A percentile compares a stretch with the other conserved stretches of the same genome.
These are phyloP conservation scores for Mandrillus leucophaeus DNA, from an alignment of 2,113 vertebrate species.

Conservation along the genomic window DNA sequence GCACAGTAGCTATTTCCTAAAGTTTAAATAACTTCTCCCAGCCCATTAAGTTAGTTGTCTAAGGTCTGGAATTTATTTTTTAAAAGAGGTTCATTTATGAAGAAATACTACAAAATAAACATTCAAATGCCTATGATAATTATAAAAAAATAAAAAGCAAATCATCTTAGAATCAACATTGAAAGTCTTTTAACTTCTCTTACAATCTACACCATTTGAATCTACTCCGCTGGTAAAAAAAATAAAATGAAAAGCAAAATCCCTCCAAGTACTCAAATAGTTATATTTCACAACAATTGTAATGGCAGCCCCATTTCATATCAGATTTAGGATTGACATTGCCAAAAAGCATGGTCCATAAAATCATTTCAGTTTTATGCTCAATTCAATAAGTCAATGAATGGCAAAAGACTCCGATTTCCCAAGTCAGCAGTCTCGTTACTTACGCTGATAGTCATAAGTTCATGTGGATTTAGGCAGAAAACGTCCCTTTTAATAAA, in stretches of 20 bases:
- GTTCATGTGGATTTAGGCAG: not conserved
- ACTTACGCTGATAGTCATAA: not conserved
- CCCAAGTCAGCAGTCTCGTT: conserved; percentile 14
- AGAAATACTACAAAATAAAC: not conserved
- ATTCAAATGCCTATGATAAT: not conserved
- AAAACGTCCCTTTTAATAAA: conserved; percentile 42
- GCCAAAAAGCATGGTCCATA: not conserved
- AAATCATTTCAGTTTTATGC: conserved; percentile 18
- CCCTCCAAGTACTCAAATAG: not conserved
- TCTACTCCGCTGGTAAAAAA: not conserved
- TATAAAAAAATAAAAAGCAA: not conserved
- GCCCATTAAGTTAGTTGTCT: not conserved
- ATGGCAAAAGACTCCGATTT: not conserved
- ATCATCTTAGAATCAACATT: not conserved
- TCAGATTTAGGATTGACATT: conserved; percentile 22
- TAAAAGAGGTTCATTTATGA: not conserved
- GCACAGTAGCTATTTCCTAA: not conserved
- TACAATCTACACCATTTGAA: not conserved
- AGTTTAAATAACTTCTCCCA: not conserved
- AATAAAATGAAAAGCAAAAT: conserved; percentile 13
- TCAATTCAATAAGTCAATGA: conserved; percentile 23
- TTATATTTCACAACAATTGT: conserved; percentile 1
- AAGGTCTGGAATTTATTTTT: not conserved
- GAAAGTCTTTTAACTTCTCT: not conserved
- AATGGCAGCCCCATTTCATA: not conserved